These are phyloP conservation scores for Andrena praecox DNA, from an alignment of 2,888 invertebrate genomes.

Conservation along the genomic window DNA sequence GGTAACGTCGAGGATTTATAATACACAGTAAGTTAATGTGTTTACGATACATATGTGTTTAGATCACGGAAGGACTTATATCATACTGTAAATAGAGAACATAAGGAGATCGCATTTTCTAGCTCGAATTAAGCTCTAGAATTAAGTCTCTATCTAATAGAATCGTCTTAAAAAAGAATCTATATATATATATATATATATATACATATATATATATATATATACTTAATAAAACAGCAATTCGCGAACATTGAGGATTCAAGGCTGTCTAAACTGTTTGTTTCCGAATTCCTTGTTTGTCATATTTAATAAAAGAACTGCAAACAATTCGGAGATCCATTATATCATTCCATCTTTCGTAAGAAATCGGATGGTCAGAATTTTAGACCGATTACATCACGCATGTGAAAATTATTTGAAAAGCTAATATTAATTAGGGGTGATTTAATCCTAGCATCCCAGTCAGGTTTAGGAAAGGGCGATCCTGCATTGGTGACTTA, in stretches of 20 bases:
- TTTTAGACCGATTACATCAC: too few species aligned
- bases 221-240: conserved; percentile 71
- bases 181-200: conserved; percentile 6
- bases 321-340: conserved; percentile 37
- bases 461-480: too few species aligned
- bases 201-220: conserved; percentile 33
- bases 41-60: conserved; percentile 68
- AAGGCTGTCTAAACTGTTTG: conserved; percentile 64
- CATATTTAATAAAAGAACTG: conserved; percentile 63
- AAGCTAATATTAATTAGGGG: too few species aligned
- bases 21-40: conserved; percentile 73
- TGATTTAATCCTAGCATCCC: too few species aligned
- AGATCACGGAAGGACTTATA: conserved; percentile 69
- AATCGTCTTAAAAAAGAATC: conserved; percentile 64
- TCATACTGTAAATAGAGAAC: conserved; percentile 73
- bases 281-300: conserved; percentile 66
- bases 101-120: conserved; percentile 71
- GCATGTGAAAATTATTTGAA: too few species aligned
- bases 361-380: too few species aligned
- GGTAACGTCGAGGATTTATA: conserved; percentile 69
- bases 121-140: conserved; percentile 71
- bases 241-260: conserved; percentile 59
- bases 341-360: conserved; percentile 19
- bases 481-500: too few species aligned
- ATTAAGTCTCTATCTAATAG: conserved; percentile 70